Evolutionary conservation across 1,140 invertebrate species (phyloP), one percentile per base, ranked within the genome.

Genomic region (Alviniconcha marisindica): DNA sequence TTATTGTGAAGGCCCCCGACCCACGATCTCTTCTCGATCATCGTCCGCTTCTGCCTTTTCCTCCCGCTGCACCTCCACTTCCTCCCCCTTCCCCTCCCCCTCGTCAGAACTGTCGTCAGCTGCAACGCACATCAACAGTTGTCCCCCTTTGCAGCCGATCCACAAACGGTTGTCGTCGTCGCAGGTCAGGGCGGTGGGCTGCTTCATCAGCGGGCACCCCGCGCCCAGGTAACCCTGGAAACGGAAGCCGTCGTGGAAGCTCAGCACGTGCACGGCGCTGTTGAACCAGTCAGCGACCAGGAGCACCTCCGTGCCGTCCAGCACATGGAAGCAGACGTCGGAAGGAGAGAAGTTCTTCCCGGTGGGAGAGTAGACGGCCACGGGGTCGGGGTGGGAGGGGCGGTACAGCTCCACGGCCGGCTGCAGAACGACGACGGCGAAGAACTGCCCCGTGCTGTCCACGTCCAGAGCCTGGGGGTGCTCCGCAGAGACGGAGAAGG

Each of bases 241-340:
- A 0, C 51, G 76, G 28, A 77, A 24, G 12, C 31, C 31, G 44
- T 56, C 33, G 0, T n/a, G 7, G 3, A 7, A 56, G 44, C 31
- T 33, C n/a, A 77, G 44, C 42, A 77, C 28, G 76, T 77, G 44
- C 24, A 77, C 31, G n/a, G 48, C 44, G 51, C 51, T 77, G 76
- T 77, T 77, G 44, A 33, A 31, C 76, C 76, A 77, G 12, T 77
- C 76, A 56, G 76, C 76, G 48, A 77, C 76, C 40, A 77, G 76
- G 10, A 77, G 76, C 24, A 54, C 28, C 48, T 77, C 76, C 51
- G 12, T 36, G n/a, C 76, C 76, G 44, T 54, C 48, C 24, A 77
- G n/a, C n/a, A 54, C 51, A 48, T 77, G 28, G 51, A 77, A 77
- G 51, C 76, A 77, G 44, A 77, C 76, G 36, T 77, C 76, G 7